Conservation (phyloP, 2,888 invertebrate genomes). For the Caenorhabditis sp. region DNA sequence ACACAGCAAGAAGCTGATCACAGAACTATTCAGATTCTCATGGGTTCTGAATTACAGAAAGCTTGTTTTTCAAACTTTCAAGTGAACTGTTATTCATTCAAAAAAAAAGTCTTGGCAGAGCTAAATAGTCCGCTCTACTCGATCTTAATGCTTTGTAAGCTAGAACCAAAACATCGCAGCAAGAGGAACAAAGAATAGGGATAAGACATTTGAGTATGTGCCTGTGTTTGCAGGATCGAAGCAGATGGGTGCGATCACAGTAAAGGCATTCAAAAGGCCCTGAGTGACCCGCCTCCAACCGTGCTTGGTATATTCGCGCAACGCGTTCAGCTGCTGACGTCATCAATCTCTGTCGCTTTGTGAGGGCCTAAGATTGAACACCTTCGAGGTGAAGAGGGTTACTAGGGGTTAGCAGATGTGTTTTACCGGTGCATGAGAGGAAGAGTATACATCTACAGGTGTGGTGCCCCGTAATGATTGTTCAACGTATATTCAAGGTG, state of each 20-base stretch:
- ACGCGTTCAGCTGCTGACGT: constrained; percentile 23
- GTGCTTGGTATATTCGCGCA: constrained; percentile 46
- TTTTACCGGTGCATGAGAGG: no score
- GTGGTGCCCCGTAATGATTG: background rate
- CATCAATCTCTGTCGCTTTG: background rate
- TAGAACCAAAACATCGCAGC: no score
- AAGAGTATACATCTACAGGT: no score
- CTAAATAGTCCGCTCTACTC: no score
- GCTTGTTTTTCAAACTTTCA: no score
- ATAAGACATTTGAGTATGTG: background rate
- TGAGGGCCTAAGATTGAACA: background rate
- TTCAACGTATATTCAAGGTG: no score
- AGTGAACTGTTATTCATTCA: no score
- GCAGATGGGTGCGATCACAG: constrained; percentile 3
- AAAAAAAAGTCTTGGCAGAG: no score
- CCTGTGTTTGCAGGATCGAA: background rate
- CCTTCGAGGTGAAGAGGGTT: background rate
- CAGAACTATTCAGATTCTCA: no score
- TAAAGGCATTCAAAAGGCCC: background rate
- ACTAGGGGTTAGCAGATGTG: background rate
- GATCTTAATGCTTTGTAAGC: no score
- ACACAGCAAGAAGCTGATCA: no score
- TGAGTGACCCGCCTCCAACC: background rate
- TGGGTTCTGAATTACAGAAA: no score
- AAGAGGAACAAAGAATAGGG: background rate